These are phyloP conservation scores for Asteroscopus sphinx DNA, from an alignment of 2,888 invertebrate genomes.

Conservation along the genomic window DNA sequence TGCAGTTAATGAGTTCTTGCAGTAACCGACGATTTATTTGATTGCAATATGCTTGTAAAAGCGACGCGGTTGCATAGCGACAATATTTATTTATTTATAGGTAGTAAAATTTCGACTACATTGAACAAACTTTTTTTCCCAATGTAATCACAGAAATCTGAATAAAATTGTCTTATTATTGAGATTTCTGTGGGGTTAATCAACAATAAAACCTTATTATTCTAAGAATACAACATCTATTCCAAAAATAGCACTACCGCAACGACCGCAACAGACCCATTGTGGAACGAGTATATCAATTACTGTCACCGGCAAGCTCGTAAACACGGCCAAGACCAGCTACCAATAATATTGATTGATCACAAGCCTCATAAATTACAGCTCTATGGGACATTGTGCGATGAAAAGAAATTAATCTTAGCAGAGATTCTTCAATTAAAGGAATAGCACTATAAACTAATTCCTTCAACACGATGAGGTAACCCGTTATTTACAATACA, in stretches of 20 bases:
- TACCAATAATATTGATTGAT: conserved; percentile 62
- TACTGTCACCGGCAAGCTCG: conserved; percentile 59
- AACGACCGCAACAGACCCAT: conserved; percentile 24
- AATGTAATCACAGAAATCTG: too few species aligned
- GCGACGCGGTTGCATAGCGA: too few species aligned
- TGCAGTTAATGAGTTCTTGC: too few species aligned
- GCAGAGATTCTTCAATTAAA: conserved; percentile 29
- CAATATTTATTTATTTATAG: too few species aligned
- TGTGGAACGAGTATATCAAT: conserved; percentile 58
- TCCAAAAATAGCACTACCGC: conserved; percentile 21
- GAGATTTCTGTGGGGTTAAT: too few species aligned
- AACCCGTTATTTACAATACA: conserved; percentile 12
- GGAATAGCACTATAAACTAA: conserved; percentile 33
- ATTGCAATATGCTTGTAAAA: too few species aligned
- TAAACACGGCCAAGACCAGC: conserved; percentile 56
- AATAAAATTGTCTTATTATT: too few species aligned
- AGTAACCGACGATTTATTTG: too few species aligned
- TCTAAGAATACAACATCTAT: too few species aligned
- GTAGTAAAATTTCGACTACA: too few species aligned
- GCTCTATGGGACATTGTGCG: conserved; percentile 8
- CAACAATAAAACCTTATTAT: too few species aligned
- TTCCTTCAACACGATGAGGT: conserved; percentile 44
- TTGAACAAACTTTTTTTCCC: too few species aligned
- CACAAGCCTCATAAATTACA: conserved; percentile 44
- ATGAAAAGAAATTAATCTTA: conserved; percentile 10